Evolutionary conservation across 1,140 invertebrate species (phyloP), one percentile per base, ranked within the genome.

Genomic region (Helicoverpa armigera): DNA sequence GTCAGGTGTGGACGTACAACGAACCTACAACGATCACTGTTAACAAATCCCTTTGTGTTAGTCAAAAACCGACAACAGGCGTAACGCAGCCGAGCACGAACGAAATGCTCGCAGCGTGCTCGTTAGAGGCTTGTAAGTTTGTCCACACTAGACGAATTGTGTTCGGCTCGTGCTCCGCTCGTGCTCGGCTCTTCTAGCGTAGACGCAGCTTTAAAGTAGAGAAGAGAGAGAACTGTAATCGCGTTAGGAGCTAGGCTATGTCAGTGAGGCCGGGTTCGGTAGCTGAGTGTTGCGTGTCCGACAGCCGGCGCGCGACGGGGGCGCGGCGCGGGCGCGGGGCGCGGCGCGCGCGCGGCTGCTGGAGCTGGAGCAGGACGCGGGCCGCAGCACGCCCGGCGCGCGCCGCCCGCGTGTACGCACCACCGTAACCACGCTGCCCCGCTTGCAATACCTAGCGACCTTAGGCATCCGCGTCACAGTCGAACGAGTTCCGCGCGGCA

Each of bases 371-470:
- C 89, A 89, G 82, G 93, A 94, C 86, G 88, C 89, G 87, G 94
- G 94, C 80, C 92, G 94, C 87, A 94, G 93, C 88, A 95, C 94
- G 86, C 94, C 94, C 75, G 94, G 92, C 85, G 92, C 91, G 63
- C 85, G 88, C 51, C 87, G 82, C 80, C 86, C 73, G 73, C 81
- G 73, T 54, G 70, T 75, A 85, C 87, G 70, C 53, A 67, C 80
- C 80, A 80, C 75, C 83, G 60, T 70, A 70, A 70, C 67, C 51
- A 60, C 12, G 35, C 60, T 60, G 60, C 60, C 9, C 60, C 74
- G 60, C 74, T 16, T 35, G n/a, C 2, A 54, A 31, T 72, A 72
- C 69, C 50, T 14, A 16, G 7, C 35, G 35, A 23, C 0, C 23
- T 1, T 23, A 23, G 23, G 23, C 23, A 23, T 23, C 23, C 23